Base-by-base conservation (phyloP, 1,140 invertebrate species). In the Meloidogyne exigua region DNA sequence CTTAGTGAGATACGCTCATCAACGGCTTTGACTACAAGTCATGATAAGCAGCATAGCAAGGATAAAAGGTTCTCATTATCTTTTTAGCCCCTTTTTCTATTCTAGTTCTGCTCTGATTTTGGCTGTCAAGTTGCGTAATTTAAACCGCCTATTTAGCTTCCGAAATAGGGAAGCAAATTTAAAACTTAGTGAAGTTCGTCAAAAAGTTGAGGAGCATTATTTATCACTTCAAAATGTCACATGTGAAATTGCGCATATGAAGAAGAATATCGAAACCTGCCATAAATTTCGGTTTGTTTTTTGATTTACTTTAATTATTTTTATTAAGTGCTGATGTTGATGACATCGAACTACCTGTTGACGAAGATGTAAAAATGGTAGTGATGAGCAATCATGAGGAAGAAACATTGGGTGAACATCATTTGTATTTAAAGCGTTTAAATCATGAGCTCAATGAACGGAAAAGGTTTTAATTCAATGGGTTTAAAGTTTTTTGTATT, bases 181-280 rank as follows among this genome's bases (percentile, higher is more conserved):
- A 62, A 44, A 42, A 23, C 39, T 80, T 21, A 21, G 67, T 28
- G 69, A 63, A 11, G 76, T 64, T 10, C 39, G 77, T 26, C 68
- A 65, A 28, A 68, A 71, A 21, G 76, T 80, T 42, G 77, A 79
- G 28, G 78, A 65, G 11, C 75, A 79, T 49, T 71, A 75, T 62
- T 75, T 79, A 10, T 62, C n/a, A 44, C 68, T 79, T n/a, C 77
- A 79, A 15, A 79, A 79, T 39, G n/a, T 79, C 12, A 72, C 62
- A 18, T 72, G 70, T 42, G 77, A 80, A 79, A 80, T 80, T 44
- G 23, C 57, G 10, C 77, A 79, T 67, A 77, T 79, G 77, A 68
- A 68, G 21, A 79, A 79, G 25, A 78, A 69, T 36, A 79, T 79
- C 12, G 77, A 79, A 18, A 63, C 21, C 11, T 79, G 77, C 28